phyloP scores from a whole-genome alignment of 2,888 invertebrate genomes.

The Catocala fraxini region DNA sequence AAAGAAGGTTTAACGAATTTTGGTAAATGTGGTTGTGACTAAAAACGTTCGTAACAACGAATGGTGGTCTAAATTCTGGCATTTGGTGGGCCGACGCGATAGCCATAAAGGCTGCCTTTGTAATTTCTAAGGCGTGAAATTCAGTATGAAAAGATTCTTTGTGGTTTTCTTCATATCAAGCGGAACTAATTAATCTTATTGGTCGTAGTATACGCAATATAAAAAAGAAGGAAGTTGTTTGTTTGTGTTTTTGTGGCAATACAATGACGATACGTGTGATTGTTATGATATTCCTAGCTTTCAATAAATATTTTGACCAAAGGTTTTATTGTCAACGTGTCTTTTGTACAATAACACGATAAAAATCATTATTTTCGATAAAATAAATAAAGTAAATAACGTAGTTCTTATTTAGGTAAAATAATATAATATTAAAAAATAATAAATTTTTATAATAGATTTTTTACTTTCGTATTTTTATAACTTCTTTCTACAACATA shows the following conservation, averaged over 20 bases:
- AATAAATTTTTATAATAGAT: too few relatives aligned
- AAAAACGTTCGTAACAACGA: conserved; percentile 21
- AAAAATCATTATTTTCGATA: too few relatives aligned
- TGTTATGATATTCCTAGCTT: background rate
- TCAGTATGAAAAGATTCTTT: conserved; percentile 17
- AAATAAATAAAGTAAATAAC: too few relatives aligned
- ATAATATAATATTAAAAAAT: too few relatives aligned
- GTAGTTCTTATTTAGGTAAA: too few relatives aligned
- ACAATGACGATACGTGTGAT: conserved; percentile 5
- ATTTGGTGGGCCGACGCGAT: conserved; percentile 6
- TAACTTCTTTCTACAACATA: too few relatives aligned
- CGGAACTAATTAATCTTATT: conserved; percentile 24
- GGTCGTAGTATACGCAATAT: conserved; percentile 8
- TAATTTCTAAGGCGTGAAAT: conserved; percentile 21
- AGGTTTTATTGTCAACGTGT: too few relatives aligned
- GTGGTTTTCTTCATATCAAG: conserved; percentile 21
- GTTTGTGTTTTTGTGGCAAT: conserved; percentile 5
- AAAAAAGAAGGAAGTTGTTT: conserved; percentile 7
- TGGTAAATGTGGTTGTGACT: conserved; percentile 19
- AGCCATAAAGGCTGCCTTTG: conserved; percentile 16
- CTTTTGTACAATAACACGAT: too few relatives aligned
- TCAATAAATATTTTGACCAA: too few relatives aligned
- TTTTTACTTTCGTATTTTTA: too few relatives aligned
- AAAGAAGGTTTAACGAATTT: conserved; percentile 6
- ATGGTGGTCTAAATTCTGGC: conserved; percentile 26